Evolutionary conservation across 1,140 invertebrate species (phyloP).

Genomic region (Drosophila sucinea): DNA sequence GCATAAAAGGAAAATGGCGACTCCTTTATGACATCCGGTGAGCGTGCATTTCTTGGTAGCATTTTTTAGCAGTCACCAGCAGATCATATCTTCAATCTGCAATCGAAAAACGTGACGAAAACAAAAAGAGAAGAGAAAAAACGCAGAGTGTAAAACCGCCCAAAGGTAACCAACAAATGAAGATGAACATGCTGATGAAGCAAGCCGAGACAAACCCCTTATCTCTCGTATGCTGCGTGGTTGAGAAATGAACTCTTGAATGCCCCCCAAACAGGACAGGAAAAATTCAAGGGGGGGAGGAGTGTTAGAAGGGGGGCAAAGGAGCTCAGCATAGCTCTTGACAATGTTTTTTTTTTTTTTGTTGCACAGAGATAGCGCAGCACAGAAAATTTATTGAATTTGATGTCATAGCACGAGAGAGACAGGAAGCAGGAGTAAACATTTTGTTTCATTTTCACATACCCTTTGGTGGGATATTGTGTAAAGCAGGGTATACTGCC

Average conservation of each 20-base stretch:
- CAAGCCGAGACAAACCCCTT: slow-evolving; percentile 11
- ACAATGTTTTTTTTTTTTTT: slow-evolving; percentile 44
- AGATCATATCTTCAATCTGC: slow-evolving; percentile 57
- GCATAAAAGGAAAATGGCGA: slow-evolving; percentile 38
- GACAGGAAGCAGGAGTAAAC: background rate
- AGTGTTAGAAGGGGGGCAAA: background rate
- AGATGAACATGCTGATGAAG: slow-evolving; percentile 15
- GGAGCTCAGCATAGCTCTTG: slow-evolving; percentile 25
- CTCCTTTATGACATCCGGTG: slow-evolving; percentile 63
- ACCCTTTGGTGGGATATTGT: background rate
- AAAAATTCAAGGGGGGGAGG: background rate
- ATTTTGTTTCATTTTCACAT: background rate
- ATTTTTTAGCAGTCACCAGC: slow-evolving; percentile 8
- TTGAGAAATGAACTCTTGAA: slow-evolving; percentile 56
- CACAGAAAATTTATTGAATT: slow-evolving; percentile 62
- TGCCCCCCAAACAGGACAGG: background rate
- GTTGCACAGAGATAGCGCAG: slow-evolving; percentile 38
- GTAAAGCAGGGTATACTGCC: background rate
- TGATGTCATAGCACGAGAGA: slow-evolving; percentile 32
- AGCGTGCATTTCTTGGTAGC: slow-evolving; percentile 69
- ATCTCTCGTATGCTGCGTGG: slow-evolving; percentile 19
- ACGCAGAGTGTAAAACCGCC: slow-evolving; percentile 29
- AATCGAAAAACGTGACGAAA: slow-evolving; percentile 60
- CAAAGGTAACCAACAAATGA: slow-evolving; percentile 51
- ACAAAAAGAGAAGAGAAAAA: slow-evolving; percentile 47